Base-by-base conservation (phyloP, 1,140 invertebrate genomes). In the Bombus consobrinus region DNA sequence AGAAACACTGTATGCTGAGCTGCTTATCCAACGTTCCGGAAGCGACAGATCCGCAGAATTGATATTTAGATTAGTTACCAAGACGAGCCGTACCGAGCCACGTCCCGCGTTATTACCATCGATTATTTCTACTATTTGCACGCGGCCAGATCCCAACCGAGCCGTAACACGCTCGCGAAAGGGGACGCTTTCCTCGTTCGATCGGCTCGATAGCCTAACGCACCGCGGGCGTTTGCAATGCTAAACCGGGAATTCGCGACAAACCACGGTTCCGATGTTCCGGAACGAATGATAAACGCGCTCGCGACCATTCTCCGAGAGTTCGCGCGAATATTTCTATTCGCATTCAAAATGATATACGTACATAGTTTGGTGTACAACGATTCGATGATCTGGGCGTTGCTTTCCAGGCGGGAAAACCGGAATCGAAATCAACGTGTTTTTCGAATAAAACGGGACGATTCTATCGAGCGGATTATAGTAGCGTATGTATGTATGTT, bases 21-120 rank as follows among this genome's bases (percentile, higher is more conserved):
- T 15, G 43, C 10, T 22, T 32, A 39, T 43, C n/a, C 59, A 34
- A 34, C 43, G 43, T 74, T 85, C 66, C 76, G 83, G 80, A 88
- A 86, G 85, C 71, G 80, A 81, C 53, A 53, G 78, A 90, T 83
- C 81, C 82, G 59, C 73, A 32, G 68, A 86, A 86, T 87, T 74
- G 87, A 91, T 86, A 81, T 88, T 90, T 84, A 87, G 87, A 88
- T 90, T 91, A 90, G 78, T 73, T 66, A 71, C 18, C 43, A 66
- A 25, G 12, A 83, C 37, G 69, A 43, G 78, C 68, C 41, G 18
- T 66, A 18, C 34, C 81, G 81, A 32, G 39, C 72, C 59, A 39
- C 41, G 68, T 57, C 22, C 6, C 53, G 66, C 76, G 64, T 84
- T 87, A 87, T 84, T 84, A 71, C 47, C 57, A 34, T 81, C 71